These are phyloP conservation scores for Protonibea diacanthus DNA, from an alignment of 2,797 vertebrate species.

Conservation along the genomic window DNA sequence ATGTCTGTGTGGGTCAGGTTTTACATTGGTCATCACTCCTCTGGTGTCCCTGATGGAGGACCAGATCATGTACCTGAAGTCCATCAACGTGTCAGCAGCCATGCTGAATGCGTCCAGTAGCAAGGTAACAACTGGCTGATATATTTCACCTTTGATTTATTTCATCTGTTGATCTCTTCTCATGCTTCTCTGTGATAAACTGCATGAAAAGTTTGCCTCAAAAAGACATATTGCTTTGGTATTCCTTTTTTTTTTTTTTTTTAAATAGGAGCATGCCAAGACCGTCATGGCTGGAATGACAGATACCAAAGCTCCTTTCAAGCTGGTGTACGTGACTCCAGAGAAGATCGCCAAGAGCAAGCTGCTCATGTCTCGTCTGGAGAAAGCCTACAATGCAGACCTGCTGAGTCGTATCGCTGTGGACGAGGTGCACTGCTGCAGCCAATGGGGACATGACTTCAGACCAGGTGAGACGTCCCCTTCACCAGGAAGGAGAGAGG, in stretches of 20 bases:
- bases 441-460: slow-evolving; percentile 99
- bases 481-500: background rate
- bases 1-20: slow-evolving; percentile 83
- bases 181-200: background rate
- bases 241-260: background rate
- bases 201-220: background rate
- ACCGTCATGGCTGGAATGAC: slow-evolving; percentile 90
- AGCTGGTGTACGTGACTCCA: slow-evolving; percentile 96
- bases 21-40: slow-evolving; percentile 94
- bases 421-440: slow-evolving; percentile 98
- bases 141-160: background rate
- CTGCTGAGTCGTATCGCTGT: slow-evolving; percentile 91
- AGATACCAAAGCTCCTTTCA: slow-evolving; percentile 85
- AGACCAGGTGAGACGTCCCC: slow-evolving; percentile 88
- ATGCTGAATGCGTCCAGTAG: slow-evolving; percentile 92
- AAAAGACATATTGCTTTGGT: background rate
- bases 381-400: slow-evolving; percentile 92
- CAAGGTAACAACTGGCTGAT: slow-evolving; percentile 85
- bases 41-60: slow-evolving; percentile 98
- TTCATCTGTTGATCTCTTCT: background rate
- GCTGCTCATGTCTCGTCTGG: slow-evolving; percentile 95
- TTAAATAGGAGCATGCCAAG: slow-evolving; percentile 88
- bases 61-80: slow-evolving; percentile 94
- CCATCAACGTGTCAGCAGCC: slow-evolving; percentile 87
- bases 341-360: slow-evolving; percentile 99